Evolutionary conservation across 2,888 invertebrate genomes (phyloP).

Genomic region (Mimachlamys varia): DNA sequence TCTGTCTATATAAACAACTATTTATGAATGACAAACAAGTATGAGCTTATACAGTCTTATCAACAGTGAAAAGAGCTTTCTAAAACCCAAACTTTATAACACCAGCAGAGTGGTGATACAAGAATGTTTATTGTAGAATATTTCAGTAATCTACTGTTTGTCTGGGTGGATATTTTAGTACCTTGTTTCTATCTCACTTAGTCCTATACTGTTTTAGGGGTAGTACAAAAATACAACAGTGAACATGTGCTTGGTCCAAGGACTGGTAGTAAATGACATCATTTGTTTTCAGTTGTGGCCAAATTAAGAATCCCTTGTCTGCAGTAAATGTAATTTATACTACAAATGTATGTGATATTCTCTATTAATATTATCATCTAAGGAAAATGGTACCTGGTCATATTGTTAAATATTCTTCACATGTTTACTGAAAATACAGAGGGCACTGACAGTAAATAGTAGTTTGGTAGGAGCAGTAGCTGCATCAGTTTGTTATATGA

Average conservation of each 20-base stretch:
- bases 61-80: neutral
- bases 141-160: neutral
- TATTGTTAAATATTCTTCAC: too few relatives aligned
- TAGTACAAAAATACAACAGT: too few relatives aligned
- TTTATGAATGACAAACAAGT: conserved; percentile 26
- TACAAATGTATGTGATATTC: too few relatives aligned
- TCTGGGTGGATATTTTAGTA: neutral
- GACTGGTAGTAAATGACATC: too few relatives aligned
- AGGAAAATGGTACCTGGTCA: too few relatives aligned
- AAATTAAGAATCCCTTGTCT: too few relatives aligned
- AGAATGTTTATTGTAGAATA: neutral
- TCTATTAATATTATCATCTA: too few relatives aligned
- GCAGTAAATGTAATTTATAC: too few relatives aligned
- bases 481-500: neutral
- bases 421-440: neutral
- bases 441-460: neutral
- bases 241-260: too few relatives aligned
- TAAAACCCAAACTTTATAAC: neutral
- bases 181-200: too few relatives aligned
- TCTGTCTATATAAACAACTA: neutral
- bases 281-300: too few relatives aligned
- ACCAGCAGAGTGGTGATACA: neutral
- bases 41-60: neutral
- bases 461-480: neutral
- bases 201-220: too few relatives aligned